Evolutionary conservation across 2,113 vertebrate genomes (phyloP).

Genomic region (Catharus bicknelli): DNA sequence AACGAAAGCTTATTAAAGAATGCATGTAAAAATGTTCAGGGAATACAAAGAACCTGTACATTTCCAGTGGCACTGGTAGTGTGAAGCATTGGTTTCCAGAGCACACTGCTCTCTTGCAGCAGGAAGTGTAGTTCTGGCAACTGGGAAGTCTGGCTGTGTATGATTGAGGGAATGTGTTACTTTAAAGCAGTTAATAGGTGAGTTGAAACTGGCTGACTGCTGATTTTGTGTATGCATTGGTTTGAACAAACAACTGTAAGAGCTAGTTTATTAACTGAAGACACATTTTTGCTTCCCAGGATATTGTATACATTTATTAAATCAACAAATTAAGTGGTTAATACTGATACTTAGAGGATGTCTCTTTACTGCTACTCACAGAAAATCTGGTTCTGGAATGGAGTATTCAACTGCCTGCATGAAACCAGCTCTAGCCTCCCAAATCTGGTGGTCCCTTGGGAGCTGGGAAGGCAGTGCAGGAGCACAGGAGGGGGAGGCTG

Average conservation of each 20-base stretch:
- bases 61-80: neutral
- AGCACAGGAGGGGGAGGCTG: neutral
- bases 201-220: neutral
- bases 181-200: neutral
- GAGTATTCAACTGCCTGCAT: neutral
- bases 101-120: neutral
- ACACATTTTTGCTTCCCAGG: neutral
- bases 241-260: neutral
- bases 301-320: neutral
- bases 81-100: neutral
- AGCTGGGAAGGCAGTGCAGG: neutral
- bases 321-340: neutral
- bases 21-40: neutral
- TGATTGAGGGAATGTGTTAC: neutral
- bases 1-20: neutral
- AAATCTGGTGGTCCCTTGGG: accelerated
- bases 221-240: neutral
- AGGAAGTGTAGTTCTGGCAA: neutral
- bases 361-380: neutral
- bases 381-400: neutral
- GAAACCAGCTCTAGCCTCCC: neutral
- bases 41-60: neutral
- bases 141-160: neutral
- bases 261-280: neutral
- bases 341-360: neutral